phyloP scores from a whole-genome alignment of 2,113 vertebrate species.

The Nothobranchius kuhntae region DNA sequence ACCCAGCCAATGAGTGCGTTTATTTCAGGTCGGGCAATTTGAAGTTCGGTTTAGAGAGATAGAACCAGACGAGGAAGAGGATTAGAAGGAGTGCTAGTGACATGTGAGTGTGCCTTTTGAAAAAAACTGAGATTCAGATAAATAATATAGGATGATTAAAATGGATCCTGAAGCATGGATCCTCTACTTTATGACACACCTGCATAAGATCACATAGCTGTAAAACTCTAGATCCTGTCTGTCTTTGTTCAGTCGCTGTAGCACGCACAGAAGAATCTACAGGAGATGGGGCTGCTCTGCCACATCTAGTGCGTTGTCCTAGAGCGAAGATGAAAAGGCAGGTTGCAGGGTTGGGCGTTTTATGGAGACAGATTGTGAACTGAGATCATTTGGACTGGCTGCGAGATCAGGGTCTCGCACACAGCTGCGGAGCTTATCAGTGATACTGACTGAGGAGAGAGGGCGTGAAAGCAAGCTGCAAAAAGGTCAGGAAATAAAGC shows the following conservation, averaged over 20 bases:
- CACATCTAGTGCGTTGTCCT: constrained; percentile 65
- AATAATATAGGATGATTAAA: constrained; percentile 17
- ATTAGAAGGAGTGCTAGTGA: constrained; percentile 52
- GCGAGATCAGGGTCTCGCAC: constrained; percentile 48
- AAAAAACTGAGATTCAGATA: constrained; percentile 17
- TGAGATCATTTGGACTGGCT: constrained; percentile 66
- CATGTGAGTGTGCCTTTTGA: constrained; percentile 24
- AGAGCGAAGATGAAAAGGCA: constrained; percentile 64
- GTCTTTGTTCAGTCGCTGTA: constrained; percentile 11
- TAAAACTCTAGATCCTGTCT: constrained; percentile 13
- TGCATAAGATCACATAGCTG: neutral
- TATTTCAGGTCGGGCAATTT: constrained; percentile 60
- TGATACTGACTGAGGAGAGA: constrained; percentile 69
- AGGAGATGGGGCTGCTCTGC: constrained; percentile 49
- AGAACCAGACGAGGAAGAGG: constrained; percentile 29
- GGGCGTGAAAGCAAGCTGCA: constrained; percentile 49
- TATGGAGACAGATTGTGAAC: constrained; percentile 69
- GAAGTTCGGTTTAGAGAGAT: constrained; percentile 37
- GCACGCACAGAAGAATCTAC: constrained; percentile 41
- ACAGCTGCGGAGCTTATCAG: constrained; percentile 72
- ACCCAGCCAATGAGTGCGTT: constrained; percentile 40
- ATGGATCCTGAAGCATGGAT: constrained; percentile 24
- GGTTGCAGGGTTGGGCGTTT: constrained; percentile 50
- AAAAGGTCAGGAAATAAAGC: constrained; percentile 81
- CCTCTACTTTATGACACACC: constrained; percentile 20